Conservation (phyloP, 2,113 vertebrate species). For the Microtus pennsylvanicus region DNA sequence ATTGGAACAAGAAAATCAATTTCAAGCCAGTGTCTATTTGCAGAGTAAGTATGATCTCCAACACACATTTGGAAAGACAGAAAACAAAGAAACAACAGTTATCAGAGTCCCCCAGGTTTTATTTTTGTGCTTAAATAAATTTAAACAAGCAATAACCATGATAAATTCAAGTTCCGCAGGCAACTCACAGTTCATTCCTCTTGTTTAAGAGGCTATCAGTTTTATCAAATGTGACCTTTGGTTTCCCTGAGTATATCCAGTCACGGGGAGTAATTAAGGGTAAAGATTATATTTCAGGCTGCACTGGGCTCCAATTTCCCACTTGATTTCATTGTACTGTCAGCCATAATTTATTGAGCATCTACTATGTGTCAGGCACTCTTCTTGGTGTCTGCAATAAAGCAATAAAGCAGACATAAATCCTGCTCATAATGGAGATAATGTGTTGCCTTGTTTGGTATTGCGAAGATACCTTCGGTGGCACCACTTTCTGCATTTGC, state of each 20-base stretch:
- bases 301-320: not conserved
- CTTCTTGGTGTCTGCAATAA: not conserved
- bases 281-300: not conserved
- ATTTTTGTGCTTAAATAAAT: slow-evolving; percentile 20
- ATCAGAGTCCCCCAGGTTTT: not conserved
- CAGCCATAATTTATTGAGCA: slow-evolving; percentile 41
- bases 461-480: slow-evolving; percentile 30
- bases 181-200: not conserved
- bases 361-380: not conserved
- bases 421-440: not conserved
- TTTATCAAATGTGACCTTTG: slow-evolving; percentile 41
- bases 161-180: not conserved
- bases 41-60: slow-evolving; percentile 28
- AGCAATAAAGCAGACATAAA: slow-evolving; percentile 15
- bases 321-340: slow-evolving; percentile 46
- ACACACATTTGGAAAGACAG: not conserved
- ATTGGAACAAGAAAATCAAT: not conserved
- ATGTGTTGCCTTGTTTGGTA: slow-evolving; percentile 39
- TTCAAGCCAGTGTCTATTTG: slow-evolving; percentile 42
- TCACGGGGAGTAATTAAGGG: slow-evolving; percentile 17
- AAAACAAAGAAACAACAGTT: slow-evolving; percentile 9
- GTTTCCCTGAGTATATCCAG: not conserved
- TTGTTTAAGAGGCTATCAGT: slow-evolving; percentile 21
- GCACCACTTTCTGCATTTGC: not conserved
- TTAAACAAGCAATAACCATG: slow-evolving; percentile 40